phyloP scores from a whole-genome alignment of 2,113 vertebrate species.

The Clinocottus analis region DNA sequence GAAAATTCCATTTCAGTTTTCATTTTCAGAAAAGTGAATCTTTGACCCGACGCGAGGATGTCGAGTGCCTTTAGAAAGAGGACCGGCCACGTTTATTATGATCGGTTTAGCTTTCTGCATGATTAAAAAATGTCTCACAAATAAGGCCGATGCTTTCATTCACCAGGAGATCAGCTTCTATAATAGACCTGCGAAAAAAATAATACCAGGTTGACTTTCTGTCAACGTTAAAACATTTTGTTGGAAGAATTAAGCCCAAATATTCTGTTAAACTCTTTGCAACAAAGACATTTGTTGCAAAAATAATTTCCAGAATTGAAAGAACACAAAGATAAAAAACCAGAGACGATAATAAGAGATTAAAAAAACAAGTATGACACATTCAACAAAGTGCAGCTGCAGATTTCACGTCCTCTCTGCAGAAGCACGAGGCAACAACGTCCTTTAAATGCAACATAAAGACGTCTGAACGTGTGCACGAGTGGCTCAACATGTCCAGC shows the following conservation, averaged over 20 bases:
- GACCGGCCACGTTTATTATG: background rate
- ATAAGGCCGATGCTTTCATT: background rate
- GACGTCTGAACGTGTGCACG: background rate
- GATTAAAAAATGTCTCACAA: background rate
- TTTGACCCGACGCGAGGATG: background rate
- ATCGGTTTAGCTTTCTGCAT: background rate
- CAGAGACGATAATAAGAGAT: background rate
- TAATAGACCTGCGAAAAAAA: background rate
- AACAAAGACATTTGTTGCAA: background rate
- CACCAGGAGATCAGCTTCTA: background rate
- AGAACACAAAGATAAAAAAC: background rate
- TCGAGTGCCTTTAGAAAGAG: background rate
- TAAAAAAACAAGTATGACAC: background rate
- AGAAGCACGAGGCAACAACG: too few species aligned
- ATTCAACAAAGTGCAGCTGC: background rate
- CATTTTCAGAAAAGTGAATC: background rate
- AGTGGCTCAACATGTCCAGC: slow-evolving; percentile 25
- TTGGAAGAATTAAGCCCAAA: background rate
- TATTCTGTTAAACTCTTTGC: background rate
- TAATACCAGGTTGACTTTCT: background rate
- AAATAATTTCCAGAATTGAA: background rate
- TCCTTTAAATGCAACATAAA: too few species aligned
- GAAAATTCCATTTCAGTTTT: too few species aligned
- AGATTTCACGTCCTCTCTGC: background rate
- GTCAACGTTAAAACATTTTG: background rate